Evolutionary conservation across 1,140 invertebrate genomes (phyloP).

Genomic region (Lerema accius): DNA sequence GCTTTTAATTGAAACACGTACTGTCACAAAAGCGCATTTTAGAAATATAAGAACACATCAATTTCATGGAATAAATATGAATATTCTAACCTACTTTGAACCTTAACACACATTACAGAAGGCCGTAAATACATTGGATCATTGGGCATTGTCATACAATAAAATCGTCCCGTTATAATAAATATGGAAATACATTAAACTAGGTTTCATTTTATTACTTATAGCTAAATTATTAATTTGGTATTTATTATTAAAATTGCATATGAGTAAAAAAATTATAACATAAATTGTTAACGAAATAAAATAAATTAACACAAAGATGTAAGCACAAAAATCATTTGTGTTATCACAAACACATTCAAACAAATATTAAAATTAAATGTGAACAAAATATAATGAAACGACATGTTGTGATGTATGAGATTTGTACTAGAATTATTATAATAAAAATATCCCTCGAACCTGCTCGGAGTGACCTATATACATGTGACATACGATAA

Average conservation of each 20-base stretch:
- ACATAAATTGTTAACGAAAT: neutral
- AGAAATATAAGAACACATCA: constrained; percentile 31
- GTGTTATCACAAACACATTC: constrained; percentile 7
- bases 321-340: constrained; percentile 1
- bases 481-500: neutral
- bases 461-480: neutral
- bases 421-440: constrained; percentile 36
- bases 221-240: constrained; percentile 36
- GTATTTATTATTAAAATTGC: constrained; percentile 36
- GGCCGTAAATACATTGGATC: constrained; percentile 31
- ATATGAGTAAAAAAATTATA: neutral
- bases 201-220: constrained; percentile 27
- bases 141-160: constrained; percentile 20
- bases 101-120: constrained; percentile 29
- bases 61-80: constrained; percentile 11
- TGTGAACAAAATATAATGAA: neutral
- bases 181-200: constrained; percentile 29
- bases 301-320: constrained; percentile 4
- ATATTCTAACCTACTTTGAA: constrained; percentile 8
- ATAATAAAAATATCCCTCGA: neutral
- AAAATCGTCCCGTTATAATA: constrained; percentile 21
- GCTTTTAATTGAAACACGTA: no score
- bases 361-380: constrained; percentile 6
- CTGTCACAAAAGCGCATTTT: neutral
- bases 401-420: neutral